Base-by-base conservation (phyloP, 2,113 vertebrate genomes). In the Labrus mixtus region DNA sequence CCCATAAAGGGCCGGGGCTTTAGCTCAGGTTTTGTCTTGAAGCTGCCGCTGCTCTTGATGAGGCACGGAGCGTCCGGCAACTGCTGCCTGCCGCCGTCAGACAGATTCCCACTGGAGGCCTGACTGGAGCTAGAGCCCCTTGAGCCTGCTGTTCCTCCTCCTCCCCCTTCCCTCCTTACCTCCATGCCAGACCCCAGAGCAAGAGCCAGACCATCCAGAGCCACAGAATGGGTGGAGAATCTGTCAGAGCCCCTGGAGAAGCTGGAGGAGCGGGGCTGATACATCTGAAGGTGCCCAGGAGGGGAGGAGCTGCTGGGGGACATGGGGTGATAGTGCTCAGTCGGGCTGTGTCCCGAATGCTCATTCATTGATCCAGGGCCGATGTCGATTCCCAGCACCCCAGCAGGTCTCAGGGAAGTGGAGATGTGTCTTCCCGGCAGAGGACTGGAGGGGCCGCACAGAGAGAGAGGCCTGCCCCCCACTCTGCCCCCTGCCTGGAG, bases 1-100 rank as follows among this genome's bases (percentile, higher is more conserved):
- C 98, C 98, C 98, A 99, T 99, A 43, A 99, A 99, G 0, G 94
- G 94, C 29, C 94, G 91, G 2, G 82, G 96, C 81, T 98, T 97
- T 0, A 96, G 91, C 48, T 97, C 95, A 1, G 95, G 96, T 65
- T 68, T 93, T 2, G 92, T 89, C 73, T 59, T 94, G 48, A 78
- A 10, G 1, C 73, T 93, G 1, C 97, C 96, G 0, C 90, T 85
- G 84, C 84, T 82, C 79, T 90, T 89, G 81, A 89, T 89, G 90
- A 95, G 68, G 90, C 91, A 41, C 62, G 94, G 74, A 78, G 91
- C 66, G 0, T 96, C 95, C 0, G 93, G 88, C 57, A 92, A 93
- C 50, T 93, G 88, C 72, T 89, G 93, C 72, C 95, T 96, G 10
- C 92, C 85, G 0, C 91, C 87, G 0, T 98, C 96, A 0, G 96